Conservation (phyloP, 2,888 invertebrate genomes). For the Tigriopus californicus region DNA sequence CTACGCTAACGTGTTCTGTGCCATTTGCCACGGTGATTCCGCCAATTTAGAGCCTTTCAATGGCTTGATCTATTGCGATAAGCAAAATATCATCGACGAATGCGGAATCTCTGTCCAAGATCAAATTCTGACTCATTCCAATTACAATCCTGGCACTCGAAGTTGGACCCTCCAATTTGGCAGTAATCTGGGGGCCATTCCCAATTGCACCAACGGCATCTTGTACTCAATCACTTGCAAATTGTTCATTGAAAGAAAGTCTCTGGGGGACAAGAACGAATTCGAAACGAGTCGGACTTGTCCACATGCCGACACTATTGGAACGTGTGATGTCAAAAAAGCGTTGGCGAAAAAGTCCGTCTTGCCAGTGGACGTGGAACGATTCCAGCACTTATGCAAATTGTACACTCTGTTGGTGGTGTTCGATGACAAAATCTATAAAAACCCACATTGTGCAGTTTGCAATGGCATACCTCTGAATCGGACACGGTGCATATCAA, state of each 20-base stretch:
- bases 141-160: not conserved
- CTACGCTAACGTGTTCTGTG: slow-evolving; percentile 20
- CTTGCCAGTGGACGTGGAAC: not conserved
- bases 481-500: not conserved
- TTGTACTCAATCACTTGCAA: slow-evolving; percentile 2
- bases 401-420: not conserved
- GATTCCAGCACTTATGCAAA: not conserved
- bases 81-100: slow-evolving; percentile 1
- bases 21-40: slow-evolving; percentile 18
- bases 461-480: not conserved
- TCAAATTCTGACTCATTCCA: not conserved
- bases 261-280: too few relatives aligned
- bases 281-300: too few relatives aligned
- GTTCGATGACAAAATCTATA: not conserved
- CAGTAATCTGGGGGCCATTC: not conserved
- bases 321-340: not conserved
- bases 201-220: not conserved
- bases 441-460: slow-evolving; percentile 11
- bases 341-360: not conserved
- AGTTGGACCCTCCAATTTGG: not conserved
- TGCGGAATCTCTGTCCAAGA: not conserved
- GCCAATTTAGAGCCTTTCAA: not conserved
- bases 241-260: not conserved
- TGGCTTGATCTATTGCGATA: not conserved
- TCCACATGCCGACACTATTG: not conserved